A percentile compares a stretch with the other conserved stretches of the same genome.
Conservation (phyloP, 2,113 vertebrate species). For the Gadus macrocephalus region DNA sequence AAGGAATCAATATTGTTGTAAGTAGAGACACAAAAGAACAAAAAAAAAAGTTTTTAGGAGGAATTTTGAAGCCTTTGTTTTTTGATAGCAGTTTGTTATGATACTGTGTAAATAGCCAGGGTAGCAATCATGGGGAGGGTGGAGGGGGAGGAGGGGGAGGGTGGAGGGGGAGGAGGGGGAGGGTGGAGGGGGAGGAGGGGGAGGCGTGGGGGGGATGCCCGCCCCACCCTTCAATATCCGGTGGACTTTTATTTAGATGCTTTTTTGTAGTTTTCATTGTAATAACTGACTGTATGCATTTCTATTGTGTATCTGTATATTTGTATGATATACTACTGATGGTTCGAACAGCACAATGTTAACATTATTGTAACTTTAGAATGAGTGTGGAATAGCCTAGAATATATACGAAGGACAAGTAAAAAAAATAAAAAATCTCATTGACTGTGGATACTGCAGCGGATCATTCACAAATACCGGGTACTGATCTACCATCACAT, state of each 20-base stretch:
- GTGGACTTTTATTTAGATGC: slow-evolving; percentile 75
- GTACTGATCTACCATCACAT: slow-evolving; percentile 32
- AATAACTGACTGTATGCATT: slow-evolving; percentile 92
- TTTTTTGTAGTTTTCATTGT: slow-evolving; percentile 93
- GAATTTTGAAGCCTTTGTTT: slow-evolving; percentile 83
- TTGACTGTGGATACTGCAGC: slow-evolving; percentile 23
- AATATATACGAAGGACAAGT: slow-evolving; percentile 35
- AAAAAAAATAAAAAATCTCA: slow-evolving; percentile 20
- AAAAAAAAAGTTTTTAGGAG: slow-evolving; percentile 82
- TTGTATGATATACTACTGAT: slow-evolving; percentile 87
- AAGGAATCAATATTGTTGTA: slow-evolving; percentile 79
- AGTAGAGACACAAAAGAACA: slow-evolving; percentile 77
- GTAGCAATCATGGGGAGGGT: slow-evolving; percentile 55
- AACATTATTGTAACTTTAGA: slow-evolving; percentile 69
- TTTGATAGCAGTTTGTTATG: slow-evolving; percentile 80
- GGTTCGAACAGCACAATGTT: slow-evolving; percentile 93
- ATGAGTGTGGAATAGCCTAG: slow-evolving; percentile 45
- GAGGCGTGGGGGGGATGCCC: slow-evolving; percentile 37
- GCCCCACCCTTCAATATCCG: slow-evolving; percentile 82
- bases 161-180: slow-evolving; percentile 10
- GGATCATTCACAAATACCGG: slow-evolving; percentile 25
- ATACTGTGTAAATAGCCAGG: slow-evolving; percentile 77
- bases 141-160: slow-evolving; percentile 44
- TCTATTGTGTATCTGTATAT: slow-evolving; percentile 91
- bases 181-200: slow-evolving; percentile 3